Base-by-base conservation (phyloP, 2,113 vertebrate genomes). In the Caretta caretta region DNA sequence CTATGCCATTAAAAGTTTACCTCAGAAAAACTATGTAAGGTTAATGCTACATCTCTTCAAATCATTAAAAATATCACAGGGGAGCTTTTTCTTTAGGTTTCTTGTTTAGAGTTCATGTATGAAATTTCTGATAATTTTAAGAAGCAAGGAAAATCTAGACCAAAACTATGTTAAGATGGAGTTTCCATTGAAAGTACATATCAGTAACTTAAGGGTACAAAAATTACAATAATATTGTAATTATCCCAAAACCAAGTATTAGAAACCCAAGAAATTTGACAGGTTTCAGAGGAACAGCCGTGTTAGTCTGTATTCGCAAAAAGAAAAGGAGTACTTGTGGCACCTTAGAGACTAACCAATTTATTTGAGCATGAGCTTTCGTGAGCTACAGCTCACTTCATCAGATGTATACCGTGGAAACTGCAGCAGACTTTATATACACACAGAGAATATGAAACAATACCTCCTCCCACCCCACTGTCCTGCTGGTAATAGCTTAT, bases 61-160 rank as follows among this genome's bases (percentile, higher is more conserved):
- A 92, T 81, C 84, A 90, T 59, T 78, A 72, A 56, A 92, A 75
- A 24, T 46, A 93, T 94, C 57, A 57, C 57, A 54, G n/a, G 35
- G 75, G 78, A 93, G 79, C 54, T 48, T 9, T 79, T 83, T 93
- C 75, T 91, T 93, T 78, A 79, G 19, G 50, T 93, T 94, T 89
- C 85, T 84, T 84, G 46, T 85, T 94, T 92, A 89, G 59, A 78
- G 7, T 80, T 90, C 53, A 87, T 88, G 89, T 93, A 84, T n/a
- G 20, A 72, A 22, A 38, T 4, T 38, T 38, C 8, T 72, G 35
- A 38, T 72, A 20, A 72, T 72, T 72, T 72, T 72, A 72, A 38
- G n/a, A 72, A 38, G 17, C 65, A 72, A 22, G 35, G n/a, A 72
- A 72, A 72, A 38, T 72, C 35, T 72, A 92, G 83, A 80, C 69